phyloP scores from a whole-genome alignment of 2,888 invertebrate genomes.

The Dryomyza anilis region DNA sequence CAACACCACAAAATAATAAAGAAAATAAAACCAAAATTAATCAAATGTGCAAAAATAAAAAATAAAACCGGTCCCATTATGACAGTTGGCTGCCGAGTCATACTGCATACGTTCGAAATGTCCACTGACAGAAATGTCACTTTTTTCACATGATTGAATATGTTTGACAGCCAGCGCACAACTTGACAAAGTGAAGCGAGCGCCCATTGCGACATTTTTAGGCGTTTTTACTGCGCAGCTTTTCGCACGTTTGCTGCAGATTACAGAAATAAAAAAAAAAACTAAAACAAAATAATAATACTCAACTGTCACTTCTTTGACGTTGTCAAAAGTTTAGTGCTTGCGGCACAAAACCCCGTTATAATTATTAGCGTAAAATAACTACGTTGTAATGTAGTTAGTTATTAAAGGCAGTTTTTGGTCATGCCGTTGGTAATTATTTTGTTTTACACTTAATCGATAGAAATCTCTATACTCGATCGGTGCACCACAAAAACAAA shows the following conservation, averaged over 20 bases:
- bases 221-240: background rate
- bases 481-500: background rate
- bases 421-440: background rate
- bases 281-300: too few species aligned
- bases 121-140: background rate
- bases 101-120: too few species aligned
- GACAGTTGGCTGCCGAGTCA: too few species aligned
- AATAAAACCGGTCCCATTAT: background rate
- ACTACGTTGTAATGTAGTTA: too few species aligned
- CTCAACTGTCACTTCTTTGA: too few species aligned
- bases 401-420: conserved; percentile 6
- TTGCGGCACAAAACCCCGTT: background rate
- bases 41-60: background rate
- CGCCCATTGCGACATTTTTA: conserved; percentile 1
- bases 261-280: too few species aligned
- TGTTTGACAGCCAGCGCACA: conserved; percentile 3
- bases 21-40: background rate
- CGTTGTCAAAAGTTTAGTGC: too few species aligned
- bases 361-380: background rate
- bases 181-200: background rate
- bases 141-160: conserved; percentile 7
- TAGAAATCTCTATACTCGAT: background rate
- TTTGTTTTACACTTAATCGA: conserved; percentile 10
- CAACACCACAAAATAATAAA: background rate
- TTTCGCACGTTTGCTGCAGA: too few species aligned